Base-by-base conservation (phyloP, 2,113 vertebrate genomes). In the Copsychus sechellarum region DNA sequence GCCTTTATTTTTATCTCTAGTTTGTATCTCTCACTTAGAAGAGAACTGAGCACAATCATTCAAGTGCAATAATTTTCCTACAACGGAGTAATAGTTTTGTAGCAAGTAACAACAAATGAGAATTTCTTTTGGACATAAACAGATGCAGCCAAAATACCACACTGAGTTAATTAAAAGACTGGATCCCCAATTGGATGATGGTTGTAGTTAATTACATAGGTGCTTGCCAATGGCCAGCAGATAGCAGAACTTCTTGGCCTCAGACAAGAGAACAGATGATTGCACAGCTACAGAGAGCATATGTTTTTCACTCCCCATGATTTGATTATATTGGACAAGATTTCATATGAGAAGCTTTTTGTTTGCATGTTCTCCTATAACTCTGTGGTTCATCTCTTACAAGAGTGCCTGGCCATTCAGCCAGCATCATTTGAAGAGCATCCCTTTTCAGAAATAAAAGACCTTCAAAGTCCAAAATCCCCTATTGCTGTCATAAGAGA, bases 151-250 rank as follows among this genome's bases (percentile, higher is more conserved):
- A 0, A 84, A 95, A 92, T 38, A 67, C 58, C 83, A 93, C 62
- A 42, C 47, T 38, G 82, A 86, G 72, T 78, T 95, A 96, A 96
- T 86, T 91, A 81, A 78, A 95, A 93, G 60, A 94, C 42, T 3
- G 1, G 45, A 61, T 73, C 86, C 71, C 56, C 84, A 89, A 24
- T 13, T 70, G 72, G 36, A 16, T 77, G 69, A 66, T 73, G 23
- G 42, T 62, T 94, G 51, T 19, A 50, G 56, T 54, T 95, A 95
- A 92, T 94, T 56, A 81, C 65, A 38, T 12, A 93, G 64, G 65
- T 50, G 51, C 58, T 81, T 96, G 86, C 72, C 91, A 96, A 40
- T 42, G 56, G 50, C 50, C 51, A 78, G 40, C 33, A 73, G 80
- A 77, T 34, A 81, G 67, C 54, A 91, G 89, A 81, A 91, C 69